A percentile compares a stretch with the other conserved stretches of the same genome.
Conservation (phyloP, 2,888 invertebrate species). For the Sphecodes monilicornis region DNA sequence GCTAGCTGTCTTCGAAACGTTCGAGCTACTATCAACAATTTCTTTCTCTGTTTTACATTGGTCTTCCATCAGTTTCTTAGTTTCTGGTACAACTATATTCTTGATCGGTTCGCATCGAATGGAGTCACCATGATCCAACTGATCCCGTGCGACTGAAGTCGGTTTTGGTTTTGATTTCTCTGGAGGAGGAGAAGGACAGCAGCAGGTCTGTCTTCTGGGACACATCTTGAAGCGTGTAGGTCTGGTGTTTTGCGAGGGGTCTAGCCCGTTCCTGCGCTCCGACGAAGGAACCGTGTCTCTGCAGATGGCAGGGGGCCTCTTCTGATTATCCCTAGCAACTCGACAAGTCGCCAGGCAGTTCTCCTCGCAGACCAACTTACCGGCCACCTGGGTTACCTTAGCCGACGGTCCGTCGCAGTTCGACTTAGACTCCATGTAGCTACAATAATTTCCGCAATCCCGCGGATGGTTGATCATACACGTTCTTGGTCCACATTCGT, state of each 20-base stretch:
- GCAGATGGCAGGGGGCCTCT: neutral
- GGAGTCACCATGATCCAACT: neutral
- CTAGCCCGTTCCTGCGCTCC: conserved; percentile 46
- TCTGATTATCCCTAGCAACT: neutral
- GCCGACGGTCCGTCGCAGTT: conserved; percentile 8
- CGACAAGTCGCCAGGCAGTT: neutral
- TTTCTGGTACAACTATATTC: neutral
- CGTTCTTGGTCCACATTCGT: conserved; percentile 27
- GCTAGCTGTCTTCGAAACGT: neutral
- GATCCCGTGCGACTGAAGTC: neutral
- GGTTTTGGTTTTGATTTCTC: neutral
- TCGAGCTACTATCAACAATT: neutral
- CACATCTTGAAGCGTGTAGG: neutral
- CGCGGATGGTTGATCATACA: neutral
- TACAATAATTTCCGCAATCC: neutral
- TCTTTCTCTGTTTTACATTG: no score
- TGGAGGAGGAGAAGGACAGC: neutral
- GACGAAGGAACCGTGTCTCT: neutral
- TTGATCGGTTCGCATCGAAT: neutral
- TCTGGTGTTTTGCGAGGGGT: neutral
- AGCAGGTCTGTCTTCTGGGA: neutral
- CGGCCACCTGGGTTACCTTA: neutral
- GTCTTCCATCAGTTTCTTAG: neutral
- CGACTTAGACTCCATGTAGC: conserved; percentile 23
- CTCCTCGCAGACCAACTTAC: neutral